These are phyloP conservation scores for Cairina moschata DNA, from an alignment of 2,113 vertebrate species.

Conservation along the genomic window DNA sequence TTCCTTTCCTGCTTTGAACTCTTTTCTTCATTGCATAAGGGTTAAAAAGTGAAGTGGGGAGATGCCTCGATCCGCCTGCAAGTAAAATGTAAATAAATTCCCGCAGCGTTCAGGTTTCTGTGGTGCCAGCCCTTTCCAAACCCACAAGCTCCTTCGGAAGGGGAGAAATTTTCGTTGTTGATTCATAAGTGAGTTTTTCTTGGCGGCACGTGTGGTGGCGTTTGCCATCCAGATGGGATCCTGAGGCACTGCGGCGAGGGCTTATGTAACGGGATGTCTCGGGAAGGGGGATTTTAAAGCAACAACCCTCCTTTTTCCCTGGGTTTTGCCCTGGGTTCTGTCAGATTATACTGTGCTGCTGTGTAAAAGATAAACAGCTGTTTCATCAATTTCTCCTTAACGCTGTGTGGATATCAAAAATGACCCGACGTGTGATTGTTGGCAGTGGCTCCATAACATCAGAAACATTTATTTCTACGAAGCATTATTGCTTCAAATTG, in stretches of 20 bases:
- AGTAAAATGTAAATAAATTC: slow-evolving; percentile 21
- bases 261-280: slow-evolving; percentile 51
- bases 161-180: slow-evolving; percentile 42
- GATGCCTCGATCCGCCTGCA: neutral
- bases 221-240: slow-evolving; percentile 65
- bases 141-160: slow-evolving; percentile 41
- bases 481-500: neutral
- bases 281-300: slow-evolving; percentile 22
- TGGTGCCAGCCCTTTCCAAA: slow-evolving; percentile 21
- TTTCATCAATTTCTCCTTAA: neutral
- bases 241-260: slow-evolving; percentile 36
- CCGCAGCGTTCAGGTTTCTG: neutral
- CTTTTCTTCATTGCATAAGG: neutral
- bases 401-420: neutral
- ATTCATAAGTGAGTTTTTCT: slow-evolving; percentile 68
- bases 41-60: slow-evolving; percentile 4
- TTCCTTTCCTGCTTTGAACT: neutral
- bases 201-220: slow-evolving; percentile 32
- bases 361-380: neutral
- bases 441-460: neutral
- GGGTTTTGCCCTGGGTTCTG: neutral
- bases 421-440: neutral
- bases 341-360: neutral
- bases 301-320: neutral
- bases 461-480: neutral